Percentiles rank a stretch among this genome's conserved stretches.
Conservation (phyloP, 2,888 invertebrate species). For the Oscheius myriophilus region DNA sequence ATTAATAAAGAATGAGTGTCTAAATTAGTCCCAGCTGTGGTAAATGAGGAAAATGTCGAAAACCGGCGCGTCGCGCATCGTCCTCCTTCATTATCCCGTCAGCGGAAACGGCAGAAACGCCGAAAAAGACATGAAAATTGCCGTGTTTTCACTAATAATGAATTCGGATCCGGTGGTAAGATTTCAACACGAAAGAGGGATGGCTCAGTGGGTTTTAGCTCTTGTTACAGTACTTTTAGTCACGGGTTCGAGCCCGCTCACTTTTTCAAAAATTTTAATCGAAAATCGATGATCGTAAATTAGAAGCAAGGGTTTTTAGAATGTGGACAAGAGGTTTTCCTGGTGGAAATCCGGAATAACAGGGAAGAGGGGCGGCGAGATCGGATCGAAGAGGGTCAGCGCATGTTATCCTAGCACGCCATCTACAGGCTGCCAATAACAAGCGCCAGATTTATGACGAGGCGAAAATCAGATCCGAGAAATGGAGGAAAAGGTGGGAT, state of each 20-base stretch:
- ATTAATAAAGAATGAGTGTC: too few species aligned
- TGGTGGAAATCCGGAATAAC: conserved; percentile 10
- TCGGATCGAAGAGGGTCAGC: conserved; percentile 26
- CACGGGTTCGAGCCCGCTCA: too few species aligned
- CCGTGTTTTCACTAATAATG: neutral
- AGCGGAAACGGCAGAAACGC: conserved; percentile 18
- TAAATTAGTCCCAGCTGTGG: neutral
- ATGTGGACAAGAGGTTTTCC: neutral
- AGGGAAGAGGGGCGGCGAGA: conserved; percentile 7
- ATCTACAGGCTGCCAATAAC: conserved; percentile 30
- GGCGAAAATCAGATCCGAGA: conserved; percentile 1
- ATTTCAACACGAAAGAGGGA: neutral
- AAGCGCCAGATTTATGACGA: conserved; percentile 18
- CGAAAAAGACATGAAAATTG: conserved; percentile 2
- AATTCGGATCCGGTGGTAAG: neutral
- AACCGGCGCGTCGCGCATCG: conserved; percentile 7
- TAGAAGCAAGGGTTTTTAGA: neutral
- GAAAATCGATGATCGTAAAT: conserved; percentile 1
- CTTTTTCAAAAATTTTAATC: neutral
- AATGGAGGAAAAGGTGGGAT: conserved; percentile 2
- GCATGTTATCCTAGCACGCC: conserved; percentile 15
- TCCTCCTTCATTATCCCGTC: conserved; percentile 24
- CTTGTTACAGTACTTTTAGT: too few species aligned
- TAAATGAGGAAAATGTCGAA: neutral
- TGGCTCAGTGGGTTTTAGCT: neutral